Conservation (phyloP, 2,888 invertebrate genomes). For the Spodoptera picta region DNA sequence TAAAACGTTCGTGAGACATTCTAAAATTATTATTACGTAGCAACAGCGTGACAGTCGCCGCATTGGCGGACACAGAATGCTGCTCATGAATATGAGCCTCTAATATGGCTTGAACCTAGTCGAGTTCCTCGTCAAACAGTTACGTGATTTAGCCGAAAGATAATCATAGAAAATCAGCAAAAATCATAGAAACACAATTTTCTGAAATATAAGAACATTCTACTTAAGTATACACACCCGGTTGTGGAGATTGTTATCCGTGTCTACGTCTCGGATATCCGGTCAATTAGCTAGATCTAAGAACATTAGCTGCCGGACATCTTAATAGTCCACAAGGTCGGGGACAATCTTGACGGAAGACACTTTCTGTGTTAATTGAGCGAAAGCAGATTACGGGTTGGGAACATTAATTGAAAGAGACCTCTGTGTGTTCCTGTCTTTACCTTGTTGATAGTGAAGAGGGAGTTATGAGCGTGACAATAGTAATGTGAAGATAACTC, state of each 20-base stretch:
- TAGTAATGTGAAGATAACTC: no score
- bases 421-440: slow-evolving; percentile 10
- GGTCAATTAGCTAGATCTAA: slow-evolving; percentile 38
- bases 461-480: no score
- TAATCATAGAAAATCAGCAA: no score
- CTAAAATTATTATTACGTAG: no score
- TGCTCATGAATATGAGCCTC: no score
- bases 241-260: slow-evolving; percentile 35
- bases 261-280: slow-evolving; percentile 42
- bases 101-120: no score
- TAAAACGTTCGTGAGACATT: no score
- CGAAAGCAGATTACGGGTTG: slow-evolving; percentile 22
- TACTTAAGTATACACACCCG: slow-evolving; percentile 12
- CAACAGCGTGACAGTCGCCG: no score
- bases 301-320: slow-evolving; percentile 23
- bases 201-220: not conserved
- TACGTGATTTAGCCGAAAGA: no score
- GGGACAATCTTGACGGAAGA: slow-evolving; percentile 39
- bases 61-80: no score
- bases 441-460: no score
- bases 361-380: slow-evolving; percentile 32
- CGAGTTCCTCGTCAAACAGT: no score
- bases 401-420: slow-evolving; percentile 6
- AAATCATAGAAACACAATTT: not conserved
- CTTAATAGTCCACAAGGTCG: slow-evolving; percentile 30